Evolutionary conservation across 1,140 invertebrate species (phyloP).

Genomic region (Centruroides vittatus): DNA sequence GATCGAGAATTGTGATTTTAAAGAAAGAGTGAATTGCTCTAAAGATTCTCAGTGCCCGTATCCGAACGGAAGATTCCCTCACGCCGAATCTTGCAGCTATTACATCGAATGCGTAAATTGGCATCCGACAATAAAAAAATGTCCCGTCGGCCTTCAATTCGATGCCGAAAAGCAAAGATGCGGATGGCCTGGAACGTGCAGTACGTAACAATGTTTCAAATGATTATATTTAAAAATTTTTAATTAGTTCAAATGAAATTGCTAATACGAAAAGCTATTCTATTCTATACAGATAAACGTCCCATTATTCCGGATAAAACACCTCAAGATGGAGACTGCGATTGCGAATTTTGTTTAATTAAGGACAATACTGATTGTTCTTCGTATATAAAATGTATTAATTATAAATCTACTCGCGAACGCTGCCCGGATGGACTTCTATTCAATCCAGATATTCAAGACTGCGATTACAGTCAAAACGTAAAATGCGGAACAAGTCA

Average conservation of each 20-base stretch:
- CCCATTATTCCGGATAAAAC: background rate
- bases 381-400: background rate
- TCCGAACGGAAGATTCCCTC: no score
- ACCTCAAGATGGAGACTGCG: conserved; percentile 1
- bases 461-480: conserved; percentile 2
- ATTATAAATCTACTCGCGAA: background rate
- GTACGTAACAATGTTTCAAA: no score
- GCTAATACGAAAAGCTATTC: no score
- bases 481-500: background rate
- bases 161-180: no score
- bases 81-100: no score
- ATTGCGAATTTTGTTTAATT: conserved; percentile 3
- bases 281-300: no score
- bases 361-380: background rate
- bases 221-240: no score
- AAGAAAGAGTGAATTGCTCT: conserved; percentile 3
- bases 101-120: no score
- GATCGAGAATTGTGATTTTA: conserved; percentile 4
- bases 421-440: background rate
- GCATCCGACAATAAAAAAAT: no score
- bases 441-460: conserved; percentile 4
- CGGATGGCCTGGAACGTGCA: no score
- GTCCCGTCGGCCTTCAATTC: no score
- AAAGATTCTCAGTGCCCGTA: background rate
- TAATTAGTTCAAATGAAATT: no score